Conservation (phyloP, 2,888 invertebrate species). For the Ctenicera cuprea region DNA sequence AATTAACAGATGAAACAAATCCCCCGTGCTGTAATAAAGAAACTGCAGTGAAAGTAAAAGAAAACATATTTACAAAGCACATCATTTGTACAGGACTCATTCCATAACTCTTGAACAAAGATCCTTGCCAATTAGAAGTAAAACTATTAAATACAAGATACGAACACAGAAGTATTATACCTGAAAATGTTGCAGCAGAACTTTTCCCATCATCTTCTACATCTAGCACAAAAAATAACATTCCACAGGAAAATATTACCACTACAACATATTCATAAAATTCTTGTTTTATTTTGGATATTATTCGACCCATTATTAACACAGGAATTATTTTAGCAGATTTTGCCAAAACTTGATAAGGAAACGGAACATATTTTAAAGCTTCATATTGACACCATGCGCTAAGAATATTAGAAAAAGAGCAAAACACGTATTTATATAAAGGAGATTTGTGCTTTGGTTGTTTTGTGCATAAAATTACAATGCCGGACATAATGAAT, state of each 20-base stretch:
- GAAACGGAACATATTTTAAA: constrained; percentile 97
- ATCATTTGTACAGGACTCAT: constrained; percentile 94
- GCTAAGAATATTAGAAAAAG: constrained; percentile 97
- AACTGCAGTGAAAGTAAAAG: constrained; percentile 89
- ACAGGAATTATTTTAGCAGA: constrained; percentile 99
- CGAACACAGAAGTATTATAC: constrained; percentile 87
- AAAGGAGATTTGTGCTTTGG: constrained; percentile 88
- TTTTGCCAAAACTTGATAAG: constrained; percentile 96
- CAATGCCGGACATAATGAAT: constrained; percentile 82
- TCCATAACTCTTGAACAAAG: constrained; percentile 86
- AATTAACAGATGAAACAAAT: constrained; percentile 82
- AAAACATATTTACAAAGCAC: constrained; percentile 97
- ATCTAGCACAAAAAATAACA: constrained; percentile 93
- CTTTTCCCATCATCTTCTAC: constrained; percentile 79
- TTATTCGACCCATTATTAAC: constrained; percentile 97
- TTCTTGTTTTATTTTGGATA: constrained; percentile 91
- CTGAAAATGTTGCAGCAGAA: constrained; percentile 86
- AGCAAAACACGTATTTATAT: constrained; percentile 96
- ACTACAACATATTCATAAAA: constrained; percentile 95
- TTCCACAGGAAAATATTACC: constrained; percentile 91
- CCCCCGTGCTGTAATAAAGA: constrained; percentile 91
- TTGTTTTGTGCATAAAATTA: constrained; percentile 78
- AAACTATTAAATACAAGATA: constrained; percentile 98
- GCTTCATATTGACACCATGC: constrained; percentile 99
- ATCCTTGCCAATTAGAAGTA: constrained; percentile 99